phyloP scores from a whole-genome alignment of 1,140 invertebrate genomes.

The Ganaspis sp. region DNA sequence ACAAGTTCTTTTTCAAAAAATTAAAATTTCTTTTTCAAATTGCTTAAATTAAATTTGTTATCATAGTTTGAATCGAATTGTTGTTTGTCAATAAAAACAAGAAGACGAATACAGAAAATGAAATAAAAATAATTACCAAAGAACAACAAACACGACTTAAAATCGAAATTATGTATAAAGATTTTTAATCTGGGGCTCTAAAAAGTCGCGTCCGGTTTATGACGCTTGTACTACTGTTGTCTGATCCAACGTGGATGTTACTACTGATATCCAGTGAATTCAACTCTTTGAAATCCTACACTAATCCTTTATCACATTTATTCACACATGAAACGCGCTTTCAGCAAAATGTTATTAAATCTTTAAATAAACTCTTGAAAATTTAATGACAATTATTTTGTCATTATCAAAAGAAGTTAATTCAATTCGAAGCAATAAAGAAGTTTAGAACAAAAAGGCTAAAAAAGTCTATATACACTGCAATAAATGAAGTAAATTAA shows the following conservation, averaged over 20 bases:
- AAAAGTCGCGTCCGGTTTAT: background rate
- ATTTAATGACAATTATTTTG: too few relatives aligned
- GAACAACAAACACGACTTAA: background rate
- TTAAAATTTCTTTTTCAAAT: too few relatives aligned
- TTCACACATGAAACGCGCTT: background rate
- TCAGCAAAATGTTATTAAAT: background rate
- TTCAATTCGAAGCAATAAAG: too few relatives aligned
- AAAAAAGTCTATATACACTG: too few relatives aligned
- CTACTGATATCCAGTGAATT: constrained; percentile 3
- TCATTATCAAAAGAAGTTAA: too few relatives aligned
- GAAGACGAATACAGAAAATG: background rate
- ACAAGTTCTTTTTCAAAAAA: too few relatives aligned
- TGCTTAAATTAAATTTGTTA: too few relatives aligned
- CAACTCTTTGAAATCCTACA: background rate
- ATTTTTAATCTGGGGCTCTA: background rate
- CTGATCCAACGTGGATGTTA: constrained; percentile 1
- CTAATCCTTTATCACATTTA: background rate
- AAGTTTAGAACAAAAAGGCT: too few relatives aligned
- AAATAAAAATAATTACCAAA: background rate
- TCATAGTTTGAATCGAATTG: too few relatives aligned
- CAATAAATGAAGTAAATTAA: too few relatives aligned
- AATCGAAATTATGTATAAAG: too few relatives aligned
- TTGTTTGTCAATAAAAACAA: too few relatives aligned
- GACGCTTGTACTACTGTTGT: background rate
- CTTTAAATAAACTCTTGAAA: background rate